Conservation (phyloP, 2,797 vertebrate species). For the Acomys russatus region DNA sequence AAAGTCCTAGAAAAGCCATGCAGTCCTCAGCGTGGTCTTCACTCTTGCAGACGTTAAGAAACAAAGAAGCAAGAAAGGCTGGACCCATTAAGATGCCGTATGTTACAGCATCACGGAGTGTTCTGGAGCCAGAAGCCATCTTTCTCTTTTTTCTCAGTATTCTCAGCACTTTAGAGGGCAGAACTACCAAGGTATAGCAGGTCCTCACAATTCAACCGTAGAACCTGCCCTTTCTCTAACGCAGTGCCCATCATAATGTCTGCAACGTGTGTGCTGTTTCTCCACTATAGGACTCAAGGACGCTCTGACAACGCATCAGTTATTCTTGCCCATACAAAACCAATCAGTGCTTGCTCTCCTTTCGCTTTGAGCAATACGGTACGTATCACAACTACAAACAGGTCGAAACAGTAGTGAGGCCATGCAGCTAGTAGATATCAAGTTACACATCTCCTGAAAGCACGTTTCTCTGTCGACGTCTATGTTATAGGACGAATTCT, state of each 20-base stretch:
- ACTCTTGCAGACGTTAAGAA: not conserved
- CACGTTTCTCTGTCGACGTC: not conserved
- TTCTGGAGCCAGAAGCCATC: not conserved
- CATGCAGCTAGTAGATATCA: not conserved
- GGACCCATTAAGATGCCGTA: not conserved
- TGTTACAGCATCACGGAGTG: accelerated
- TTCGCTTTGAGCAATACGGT: not conserved
- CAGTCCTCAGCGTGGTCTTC: not conserved
- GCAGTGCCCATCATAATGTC: not conserved
- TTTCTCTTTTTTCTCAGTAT: not conserved
- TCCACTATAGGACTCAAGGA: not conserved
- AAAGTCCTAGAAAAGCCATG: not conserved
- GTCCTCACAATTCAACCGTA: not conserved
- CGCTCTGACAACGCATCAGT: not conserved
- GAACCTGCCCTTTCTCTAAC: not conserved
- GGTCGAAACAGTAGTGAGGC: conserved; percentile 12
- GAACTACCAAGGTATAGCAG: not conserved
- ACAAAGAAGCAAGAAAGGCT: not conserved
- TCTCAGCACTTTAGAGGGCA: not conserved
- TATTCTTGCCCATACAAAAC: not conserved
- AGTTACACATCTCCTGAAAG: not conserved
- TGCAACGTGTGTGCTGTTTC: not conserved
- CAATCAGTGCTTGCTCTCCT: not conserved
- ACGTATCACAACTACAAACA: not conserved
- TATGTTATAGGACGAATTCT: not conserved